Evolutionary conservation across 1,140 invertebrate genomes (phyloP).

Genomic region (Drosophila malerkotliana): DNA sequence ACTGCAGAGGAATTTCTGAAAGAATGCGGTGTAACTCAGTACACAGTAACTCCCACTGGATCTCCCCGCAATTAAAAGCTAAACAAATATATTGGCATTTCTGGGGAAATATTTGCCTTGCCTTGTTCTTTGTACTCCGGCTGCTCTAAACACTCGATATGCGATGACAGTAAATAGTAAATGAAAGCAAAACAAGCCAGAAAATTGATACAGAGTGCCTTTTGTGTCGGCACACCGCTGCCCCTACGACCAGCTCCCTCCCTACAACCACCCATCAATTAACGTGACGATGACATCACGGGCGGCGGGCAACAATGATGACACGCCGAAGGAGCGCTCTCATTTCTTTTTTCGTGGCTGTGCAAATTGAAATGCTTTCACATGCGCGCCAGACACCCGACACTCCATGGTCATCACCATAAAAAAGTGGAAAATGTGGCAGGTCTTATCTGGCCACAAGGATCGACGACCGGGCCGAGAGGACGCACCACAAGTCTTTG

Average conservation of each 20-base stretch:
- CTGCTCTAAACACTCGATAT: slow-evolving; percentile 27
- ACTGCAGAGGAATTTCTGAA: not conserved
- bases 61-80: slow-evolving; percentile 15
- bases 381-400: slow-evolving; percentile 29
- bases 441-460: slow-evolving; percentile 25
- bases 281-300: slow-evolving; percentile 41
- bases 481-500: no score
- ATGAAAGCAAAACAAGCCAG: slow-evolving; percentile 53
- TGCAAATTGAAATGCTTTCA: slow-evolving; percentile 55
- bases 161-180: slow-evolving; percentile 55
- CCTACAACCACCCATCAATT: slow-evolving; percentile 25
- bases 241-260: not conserved
- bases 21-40: not conserved
- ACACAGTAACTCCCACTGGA: not conserved
- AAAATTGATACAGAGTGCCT: slow-evolving; percentile 66
- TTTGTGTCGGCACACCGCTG: slow-evolving; percentile 12
- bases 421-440: slow-evolving; percentile 38
- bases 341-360: slow-evolving; percentile 10
- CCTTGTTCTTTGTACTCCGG: slow-evolving; percentile 20
- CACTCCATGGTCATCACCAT: slow-evolving; percentile 31
- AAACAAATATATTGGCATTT: slow-evolving; percentile 27
- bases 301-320: slow-evolving; percentile 40
- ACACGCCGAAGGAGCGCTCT: slow-evolving; percentile 40
- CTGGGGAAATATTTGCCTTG: slow-evolving; percentile 20
- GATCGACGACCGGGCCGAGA: not conserved